Percentiles rank a stretch among this genome's conserved stretches.
Evolutionary conservation across 2,888 invertebrate species (phyloP).

Genomic region (Hololepta plana): DNA sequence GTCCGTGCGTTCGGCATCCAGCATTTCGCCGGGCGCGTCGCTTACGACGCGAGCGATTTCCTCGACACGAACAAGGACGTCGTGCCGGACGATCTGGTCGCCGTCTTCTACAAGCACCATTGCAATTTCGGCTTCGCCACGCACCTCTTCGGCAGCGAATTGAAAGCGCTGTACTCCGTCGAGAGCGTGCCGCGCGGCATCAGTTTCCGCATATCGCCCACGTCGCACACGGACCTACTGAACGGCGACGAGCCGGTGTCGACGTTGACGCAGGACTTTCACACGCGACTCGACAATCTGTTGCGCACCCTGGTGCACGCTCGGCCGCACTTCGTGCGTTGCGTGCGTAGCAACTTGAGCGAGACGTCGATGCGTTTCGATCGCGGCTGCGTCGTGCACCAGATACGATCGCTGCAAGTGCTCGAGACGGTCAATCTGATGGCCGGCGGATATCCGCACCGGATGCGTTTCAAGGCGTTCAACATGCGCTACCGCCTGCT

Average conservation of each 20-base stretch:
- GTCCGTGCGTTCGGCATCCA: constrained; percentile 75
- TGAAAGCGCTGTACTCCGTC: constrained; percentile 62
- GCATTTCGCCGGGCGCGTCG: constrained; percentile 73
- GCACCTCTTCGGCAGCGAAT: constrained; percentile 83
- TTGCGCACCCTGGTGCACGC: constrained; percentile 83
- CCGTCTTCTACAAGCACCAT: constrained; percentile 78
- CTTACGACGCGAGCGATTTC: constrained; percentile 80
- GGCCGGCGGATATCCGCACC: constrained; percentile 88
- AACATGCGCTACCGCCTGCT: constrained; percentile 69
- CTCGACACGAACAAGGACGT: constrained; percentile 83
- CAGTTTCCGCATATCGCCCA: constrained; percentile 78
- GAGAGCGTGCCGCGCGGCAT: constrained; percentile 60
- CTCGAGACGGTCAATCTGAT: constrained; percentile 88
- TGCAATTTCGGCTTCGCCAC: constrained; percentile 96
- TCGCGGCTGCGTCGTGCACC: constrained; percentile 63
- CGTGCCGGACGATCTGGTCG: constrained; percentile 80
- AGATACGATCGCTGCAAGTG: constrained; percentile 74
- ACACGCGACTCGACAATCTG: constrained; percentile 81
- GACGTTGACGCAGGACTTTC: constrained; percentile 88
- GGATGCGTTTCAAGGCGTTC: constrained; percentile 89
- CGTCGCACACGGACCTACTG: constrained; percentile 64
- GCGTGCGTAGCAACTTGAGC: constrained; percentile 70
- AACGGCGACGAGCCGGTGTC: constrained; percentile 75
- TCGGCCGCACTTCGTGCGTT: constrained; percentile 85
- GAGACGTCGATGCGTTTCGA: constrained; percentile 76